These are phyloP conservation scores for Lineus longissimus DNA, from an alignment of 1,140 invertebrate species.

Conservation along the genomic window DNA sequence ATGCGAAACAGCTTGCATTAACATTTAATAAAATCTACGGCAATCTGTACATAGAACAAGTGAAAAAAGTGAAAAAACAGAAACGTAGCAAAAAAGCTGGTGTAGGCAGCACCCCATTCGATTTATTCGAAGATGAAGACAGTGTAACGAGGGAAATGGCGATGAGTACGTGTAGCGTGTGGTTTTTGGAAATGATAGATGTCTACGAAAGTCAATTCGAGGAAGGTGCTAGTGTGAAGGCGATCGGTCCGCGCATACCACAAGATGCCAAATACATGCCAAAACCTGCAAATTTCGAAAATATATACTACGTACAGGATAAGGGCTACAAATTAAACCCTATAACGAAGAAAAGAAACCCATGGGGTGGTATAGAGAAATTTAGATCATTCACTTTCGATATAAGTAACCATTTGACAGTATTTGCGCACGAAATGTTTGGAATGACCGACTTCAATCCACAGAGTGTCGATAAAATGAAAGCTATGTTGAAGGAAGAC, in stretches of 20 bases:
- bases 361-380: conserved; percentile 1
- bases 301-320: background rate
- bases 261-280: conserved; percentile 7
- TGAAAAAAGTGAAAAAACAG: conserved; percentile 9
- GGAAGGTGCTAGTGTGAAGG: conserved; percentile 1
- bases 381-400: background rate
- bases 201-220: conserved; percentile 6
- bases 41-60: conserved; percentile 4
- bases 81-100: conserved; percentile 2
- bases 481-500: conserved; percentile 8
- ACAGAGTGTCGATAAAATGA: conserved; percentile 4
- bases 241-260: background rate
- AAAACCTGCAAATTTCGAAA: conserved; percentile 4
- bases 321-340: conserved; percentile 5
- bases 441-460: conserved; percentile 3
- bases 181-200: conserved; percentile 5
- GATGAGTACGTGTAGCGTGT: conserved; percentile 5
- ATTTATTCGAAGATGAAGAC: conserved; percentile 7
- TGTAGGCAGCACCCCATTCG: background rate
- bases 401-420: conserved; percentile 3
- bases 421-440: conserved; percentile 5
- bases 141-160: conserved; percentile 7
- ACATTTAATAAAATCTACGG: conserved; percentile 7
- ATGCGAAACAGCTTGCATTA: background rate
- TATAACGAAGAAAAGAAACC: background rate